Percentiles rank a stretch among this genome's conserved stretches.
Evolutionary conservation across 2,113 vertebrate species (phyloP).

Genomic region (Leuciscus idus): DNA sequence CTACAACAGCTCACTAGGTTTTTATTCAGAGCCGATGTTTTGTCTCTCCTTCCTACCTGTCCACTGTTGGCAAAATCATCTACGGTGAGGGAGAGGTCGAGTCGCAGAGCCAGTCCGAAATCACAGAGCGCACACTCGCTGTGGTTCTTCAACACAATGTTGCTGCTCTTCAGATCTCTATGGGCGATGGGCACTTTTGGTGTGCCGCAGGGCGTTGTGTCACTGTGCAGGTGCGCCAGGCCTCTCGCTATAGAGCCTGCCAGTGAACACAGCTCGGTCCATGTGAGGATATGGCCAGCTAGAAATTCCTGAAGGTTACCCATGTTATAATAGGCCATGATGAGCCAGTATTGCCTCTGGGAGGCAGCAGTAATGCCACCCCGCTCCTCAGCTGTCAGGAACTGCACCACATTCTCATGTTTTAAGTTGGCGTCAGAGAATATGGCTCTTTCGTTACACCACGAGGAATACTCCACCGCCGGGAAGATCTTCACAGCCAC

Average conservation of each 20-base stretch:
- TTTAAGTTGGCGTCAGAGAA: constrained; percentile 81
- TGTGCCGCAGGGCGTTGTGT: constrained; percentile 76
- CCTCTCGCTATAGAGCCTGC: constrained; percentile 81
- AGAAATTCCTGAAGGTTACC: constrained; percentile 92
- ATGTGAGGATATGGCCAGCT: constrained; percentile 78
- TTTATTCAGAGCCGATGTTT: not conserved
- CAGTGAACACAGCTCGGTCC: constrained; percentile 82
- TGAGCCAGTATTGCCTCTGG: constrained; percentile 87
- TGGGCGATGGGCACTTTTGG: constrained; percentile 87
- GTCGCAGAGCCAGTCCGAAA: constrained; percentile 85
- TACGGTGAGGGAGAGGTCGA: constrained; percentile 82
- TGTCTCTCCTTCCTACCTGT: constrained; percentile 73
- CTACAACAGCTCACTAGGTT: not conserved
- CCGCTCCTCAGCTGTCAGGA: constrained; percentile 83
- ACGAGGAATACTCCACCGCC: constrained; percentile 82
- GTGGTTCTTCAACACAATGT: constrained; percentile 83
- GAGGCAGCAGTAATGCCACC: constrained; percentile 46
- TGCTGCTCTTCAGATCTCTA: constrained; percentile 89
- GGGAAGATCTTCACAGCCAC: constrained; percentile 91
- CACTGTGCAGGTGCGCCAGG: constrained; percentile 86
- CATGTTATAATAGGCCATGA: constrained; percentile 83
- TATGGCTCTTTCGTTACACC: constrained; percentile 86
- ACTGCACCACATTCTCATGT: constrained; percentile 84
- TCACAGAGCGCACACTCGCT: constrained; percentile 85
- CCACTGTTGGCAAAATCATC: constrained; percentile 90